Conservation (phyloP, 2,888 invertebrate species). For the Himalopsyche kuldschensis region DNA sequence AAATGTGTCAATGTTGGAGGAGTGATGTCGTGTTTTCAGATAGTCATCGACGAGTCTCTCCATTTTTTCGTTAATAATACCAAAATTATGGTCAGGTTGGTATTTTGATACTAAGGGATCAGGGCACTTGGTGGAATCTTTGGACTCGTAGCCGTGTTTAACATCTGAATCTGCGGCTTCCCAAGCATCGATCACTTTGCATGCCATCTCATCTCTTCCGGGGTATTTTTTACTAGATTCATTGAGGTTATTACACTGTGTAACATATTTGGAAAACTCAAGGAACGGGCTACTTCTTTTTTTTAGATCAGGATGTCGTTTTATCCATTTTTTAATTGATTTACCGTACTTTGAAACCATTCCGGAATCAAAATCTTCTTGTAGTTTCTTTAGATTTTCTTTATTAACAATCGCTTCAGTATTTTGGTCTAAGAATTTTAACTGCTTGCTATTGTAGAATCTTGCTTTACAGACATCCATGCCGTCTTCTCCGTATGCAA, state of each 20-base stretch:
- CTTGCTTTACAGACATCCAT: constrained; percentile 86
- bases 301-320: constrained; percentile 55
- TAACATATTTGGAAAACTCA: constrained; percentile 58
- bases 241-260: constrained; percentile 51
- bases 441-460: constrained; percentile 75
- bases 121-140: constrained; percentile 59
- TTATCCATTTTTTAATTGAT: constrained; percentile 65
- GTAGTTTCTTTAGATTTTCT: constrained; percentile 60
- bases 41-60: constrained; percentile 68
- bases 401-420: constrained; percentile 65
- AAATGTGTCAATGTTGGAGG: constrained; percentile 44
- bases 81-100: constrained; percentile 76
- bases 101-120: constrained; percentile 74
- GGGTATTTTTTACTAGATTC: constrained; percentile 52
- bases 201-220: constrained; percentile 63
- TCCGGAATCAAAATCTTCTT: constrained; percentile 57
- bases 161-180: constrained; percentile 61
- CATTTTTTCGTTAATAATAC: constrained; percentile 82
- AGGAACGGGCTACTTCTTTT: constrained; percentile 62
- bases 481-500: constrained; percentile 92
- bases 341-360: constrained; percentile 61
- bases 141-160: constrained; percentile 57
- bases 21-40: constrained; percentile 52
- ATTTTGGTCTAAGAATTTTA: constrained; percentile 84
- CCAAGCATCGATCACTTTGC: constrained; percentile 71